Evolutionary conservation across 53 echinoderm and acorn worm genomes (phyloP).

Genomic region (Stichopus horrens): DNA sequence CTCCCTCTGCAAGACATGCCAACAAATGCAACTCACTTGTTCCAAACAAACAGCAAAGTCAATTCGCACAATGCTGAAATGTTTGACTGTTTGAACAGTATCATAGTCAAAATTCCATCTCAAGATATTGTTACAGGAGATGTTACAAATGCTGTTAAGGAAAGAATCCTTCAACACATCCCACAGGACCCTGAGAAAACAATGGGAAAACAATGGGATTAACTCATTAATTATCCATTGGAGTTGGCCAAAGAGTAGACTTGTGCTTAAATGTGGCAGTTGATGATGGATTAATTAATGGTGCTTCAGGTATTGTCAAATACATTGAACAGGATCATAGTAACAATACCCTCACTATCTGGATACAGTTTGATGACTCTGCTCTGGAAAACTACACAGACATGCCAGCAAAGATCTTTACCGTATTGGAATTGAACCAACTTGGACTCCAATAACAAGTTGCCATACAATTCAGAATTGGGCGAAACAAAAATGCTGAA

Average conservation of each 20-base stretch:
- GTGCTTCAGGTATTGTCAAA: constrained; percentile 48
- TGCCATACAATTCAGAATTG: neutral
- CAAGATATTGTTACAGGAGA: constrained; percentile 22
- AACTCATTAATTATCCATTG: neutral
- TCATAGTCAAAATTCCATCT: neutral
- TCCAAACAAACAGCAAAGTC: neutral
- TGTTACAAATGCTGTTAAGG: neutral
- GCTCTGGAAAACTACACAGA: constrained; percentile 12
- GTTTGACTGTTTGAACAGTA: neutral
- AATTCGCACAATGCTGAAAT: neutral
- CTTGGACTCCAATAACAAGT: constrained; percentile 1
- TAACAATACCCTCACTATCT: constrained; percentile 28
- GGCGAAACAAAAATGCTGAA: neutral
- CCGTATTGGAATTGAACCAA: neutral
- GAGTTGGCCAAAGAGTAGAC: constrained; percentile 32
- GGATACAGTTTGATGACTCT: constrained; percentile 49
- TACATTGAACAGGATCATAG: constrained; percentile 7
- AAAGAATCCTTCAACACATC: neutral
- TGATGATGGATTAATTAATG: constrained; percentile 52
- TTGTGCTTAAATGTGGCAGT: constrained; percentile 27
- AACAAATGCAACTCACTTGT: neutral
- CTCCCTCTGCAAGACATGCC: neutral
- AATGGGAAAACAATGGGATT: constrained; percentile 20
- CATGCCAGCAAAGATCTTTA: neutral
- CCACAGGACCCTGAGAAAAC: constrained; percentile 22